Base-by-base conservation (phyloP, 2,113 vertebrate genomes). In the Leptobrachium ailaonicum region DNA sequence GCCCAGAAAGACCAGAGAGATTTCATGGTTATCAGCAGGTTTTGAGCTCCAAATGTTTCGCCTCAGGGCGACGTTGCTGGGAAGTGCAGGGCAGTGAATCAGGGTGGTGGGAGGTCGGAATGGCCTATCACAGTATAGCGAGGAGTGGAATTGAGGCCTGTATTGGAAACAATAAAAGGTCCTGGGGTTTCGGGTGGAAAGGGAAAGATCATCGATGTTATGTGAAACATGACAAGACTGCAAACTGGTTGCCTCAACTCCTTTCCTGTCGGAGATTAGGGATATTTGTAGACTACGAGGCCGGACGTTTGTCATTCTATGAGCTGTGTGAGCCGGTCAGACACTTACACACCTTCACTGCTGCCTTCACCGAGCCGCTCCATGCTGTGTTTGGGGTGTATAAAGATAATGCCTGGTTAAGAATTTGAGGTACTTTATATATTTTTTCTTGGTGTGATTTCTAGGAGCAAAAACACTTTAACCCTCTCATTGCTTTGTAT, bases 261-360 rank as follows among this genome's bases (percentile, higher is more conserved):
- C 6, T 42, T 14, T 43, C 54, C 41, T n/a, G 40, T 14, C 5
- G 2, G 11, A 73, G 14, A 20, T 42, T 73, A 9, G 41, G 71
- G 7, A 11, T 73, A 0, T 73, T 8, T 8, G 13, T 73, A 41
- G 71, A 73, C 9, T 73, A 58, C 40, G 71, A 73, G 53, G 71
- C 54, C 6, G 53, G 54, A 10, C 41, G 41, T 10, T 13, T 73
- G 54, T 60, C 71, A 11, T 73, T 73, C 6, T 73, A 73, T 62
- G 54, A 73, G 41, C 4, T 73, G 12, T 12, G 56, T 20, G 13
- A 60, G 2, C 14, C n/a, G 1, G 42, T 73, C 54, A 41, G 54
- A 10, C 41, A 43, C 56, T 43, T 73, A n/a, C 41, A 60, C 56
- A 73, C 71, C 53, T 73, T 73, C 56, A 73, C 56, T 10, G 41